phyloP scores from a whole-genome alignment of 2,797 vertebrate species.

The Sebastes umbrosus region DNA sequence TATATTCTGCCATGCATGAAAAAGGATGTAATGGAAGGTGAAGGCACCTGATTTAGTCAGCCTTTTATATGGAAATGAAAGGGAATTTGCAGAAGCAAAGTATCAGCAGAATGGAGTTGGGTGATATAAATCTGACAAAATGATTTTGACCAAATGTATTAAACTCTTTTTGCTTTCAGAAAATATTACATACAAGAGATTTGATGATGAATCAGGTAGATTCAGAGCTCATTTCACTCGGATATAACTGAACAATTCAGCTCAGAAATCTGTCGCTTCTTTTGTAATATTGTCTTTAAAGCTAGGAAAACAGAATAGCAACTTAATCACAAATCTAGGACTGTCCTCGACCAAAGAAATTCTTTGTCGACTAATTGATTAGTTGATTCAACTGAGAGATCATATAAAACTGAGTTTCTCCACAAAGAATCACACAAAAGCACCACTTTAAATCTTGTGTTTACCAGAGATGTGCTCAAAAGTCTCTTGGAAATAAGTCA shows the following conservation, averaged over 20 bases:
- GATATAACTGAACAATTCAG: not conserved
- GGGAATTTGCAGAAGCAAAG: not conserved
- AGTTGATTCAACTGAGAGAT: too few species aligned
- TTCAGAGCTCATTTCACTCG: not conserved
- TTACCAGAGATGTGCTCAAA: too few species aligned
- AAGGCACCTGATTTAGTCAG: not conserved
- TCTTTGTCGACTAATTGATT: too few species aligned
- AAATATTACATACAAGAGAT: not conserved
- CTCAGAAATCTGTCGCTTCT: not conserved
- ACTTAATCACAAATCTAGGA: not conserved
- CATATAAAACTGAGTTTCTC: too few species aligned
- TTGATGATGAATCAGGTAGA: not conserved
- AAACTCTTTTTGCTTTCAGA: not conserved
- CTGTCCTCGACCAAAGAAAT: too few species aligned
- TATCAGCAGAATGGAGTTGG: not conserved
- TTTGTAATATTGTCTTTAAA: not conserved
- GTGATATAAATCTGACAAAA: not conserved
- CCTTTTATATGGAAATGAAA: not conserved
- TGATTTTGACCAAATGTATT: not conserved
- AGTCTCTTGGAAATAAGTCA: too few species aligned
- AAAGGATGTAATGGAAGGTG: not conserved
- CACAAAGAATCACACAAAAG: too few species aligned
- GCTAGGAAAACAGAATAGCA: not conserved
- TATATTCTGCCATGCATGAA: not conserved
- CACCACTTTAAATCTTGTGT: too few species aligned